A percentile compares a stretch with the other conserved stretches of the same genome.
phyloP scores from a whole-genome alignment of 2,888 invertebrate genomes.

The Cerceris rybyensis region DNA sequence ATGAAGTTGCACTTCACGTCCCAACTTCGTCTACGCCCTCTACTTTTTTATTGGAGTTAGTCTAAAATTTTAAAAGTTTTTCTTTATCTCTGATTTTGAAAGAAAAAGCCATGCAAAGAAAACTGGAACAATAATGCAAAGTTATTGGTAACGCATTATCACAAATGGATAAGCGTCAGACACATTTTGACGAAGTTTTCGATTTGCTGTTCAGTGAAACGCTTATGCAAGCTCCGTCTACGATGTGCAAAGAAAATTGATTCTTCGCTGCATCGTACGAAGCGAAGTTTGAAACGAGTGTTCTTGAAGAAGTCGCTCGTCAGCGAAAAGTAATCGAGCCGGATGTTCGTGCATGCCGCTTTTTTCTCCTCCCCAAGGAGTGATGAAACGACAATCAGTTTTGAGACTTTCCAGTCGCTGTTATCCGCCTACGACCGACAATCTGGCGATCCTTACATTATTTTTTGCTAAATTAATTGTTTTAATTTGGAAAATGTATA shows the following conservation, averaged over 20 bases:
- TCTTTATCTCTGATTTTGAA: too few species aligned
- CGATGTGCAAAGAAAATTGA: conserved; percentile 14
- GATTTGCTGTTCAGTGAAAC: conserved; percentile 1
- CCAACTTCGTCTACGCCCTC: too few species aligned
- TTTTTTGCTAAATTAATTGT: too few species aligned
- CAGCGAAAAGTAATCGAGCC: neutral
- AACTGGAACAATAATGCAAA: conserved; percentile 7
- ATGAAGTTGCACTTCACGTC: too few species aligned
- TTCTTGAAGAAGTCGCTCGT: neutral
- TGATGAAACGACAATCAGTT: too few species aligned
- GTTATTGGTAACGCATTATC: conserved; percentile 8
- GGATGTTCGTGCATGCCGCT: neutral
- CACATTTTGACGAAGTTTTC: neutral
- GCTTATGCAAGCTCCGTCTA: conserved; percentile 2
- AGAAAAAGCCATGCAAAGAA: neutral
- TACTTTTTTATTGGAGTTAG: too few species aligned
- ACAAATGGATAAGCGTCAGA: conserved; percentile 9
- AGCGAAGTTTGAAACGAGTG: neutral
- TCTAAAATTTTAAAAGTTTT: too few species aligned
- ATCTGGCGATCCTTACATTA: too few species aligned
- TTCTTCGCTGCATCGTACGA: neutral
- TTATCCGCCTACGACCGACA: too few species aligned
- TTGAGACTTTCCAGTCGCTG: too few species aligned
- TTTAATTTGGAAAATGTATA: too few species aligned
- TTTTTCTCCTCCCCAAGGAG: too few species aligned